Percentiles rank a stretch among this genome's conserved stretches.
Evolutionary conservation across 2,113 vertebrate genomes (phyloP).

Genomic region (Lepidothrix coronata): DNA sequence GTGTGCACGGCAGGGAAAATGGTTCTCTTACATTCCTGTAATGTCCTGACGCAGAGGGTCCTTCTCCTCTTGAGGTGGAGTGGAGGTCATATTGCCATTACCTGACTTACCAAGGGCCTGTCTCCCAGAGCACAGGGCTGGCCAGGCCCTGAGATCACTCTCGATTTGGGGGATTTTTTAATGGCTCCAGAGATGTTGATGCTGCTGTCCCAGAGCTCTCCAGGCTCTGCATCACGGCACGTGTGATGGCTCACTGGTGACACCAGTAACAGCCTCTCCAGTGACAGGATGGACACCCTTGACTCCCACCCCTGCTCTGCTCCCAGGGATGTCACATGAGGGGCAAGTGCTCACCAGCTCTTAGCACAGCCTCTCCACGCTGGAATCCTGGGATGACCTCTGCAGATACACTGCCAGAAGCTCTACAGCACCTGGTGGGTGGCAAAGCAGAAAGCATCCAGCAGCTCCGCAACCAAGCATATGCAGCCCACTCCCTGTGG

Average conservation of each 20-base stretch:
- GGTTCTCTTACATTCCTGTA: not conserved
- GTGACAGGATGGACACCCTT: not conserved
- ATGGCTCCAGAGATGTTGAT: not conserved
- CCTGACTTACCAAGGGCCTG: not conserved
- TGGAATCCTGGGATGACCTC: not conserved
- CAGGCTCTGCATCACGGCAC: not conserved
- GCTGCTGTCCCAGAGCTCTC: not conserved
- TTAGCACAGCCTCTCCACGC: not conserved
- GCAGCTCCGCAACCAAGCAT: not conserved
- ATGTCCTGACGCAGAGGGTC: not conserved
- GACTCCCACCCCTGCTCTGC: not conserved
- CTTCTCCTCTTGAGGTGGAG: not conserved
- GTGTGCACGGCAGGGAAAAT: fast-evolving
- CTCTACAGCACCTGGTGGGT: not conserved
- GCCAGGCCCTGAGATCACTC: not conserved
- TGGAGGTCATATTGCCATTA: not conserved
- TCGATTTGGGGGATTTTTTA: not conserved
- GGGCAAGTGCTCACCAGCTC: not conserved
- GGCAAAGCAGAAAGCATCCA: not conserved
- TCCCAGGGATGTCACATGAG: fast-evolving
- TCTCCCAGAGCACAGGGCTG: not conserved
- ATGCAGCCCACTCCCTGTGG: fast-evolving
- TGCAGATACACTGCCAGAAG: not conserved
- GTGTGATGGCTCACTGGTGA: not conserved
- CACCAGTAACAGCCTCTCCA: not conserved